Evolutionary conservation across 1,140 invertebrate species (phyloP).

Genomic region (Drosophila bocki): DNA sequence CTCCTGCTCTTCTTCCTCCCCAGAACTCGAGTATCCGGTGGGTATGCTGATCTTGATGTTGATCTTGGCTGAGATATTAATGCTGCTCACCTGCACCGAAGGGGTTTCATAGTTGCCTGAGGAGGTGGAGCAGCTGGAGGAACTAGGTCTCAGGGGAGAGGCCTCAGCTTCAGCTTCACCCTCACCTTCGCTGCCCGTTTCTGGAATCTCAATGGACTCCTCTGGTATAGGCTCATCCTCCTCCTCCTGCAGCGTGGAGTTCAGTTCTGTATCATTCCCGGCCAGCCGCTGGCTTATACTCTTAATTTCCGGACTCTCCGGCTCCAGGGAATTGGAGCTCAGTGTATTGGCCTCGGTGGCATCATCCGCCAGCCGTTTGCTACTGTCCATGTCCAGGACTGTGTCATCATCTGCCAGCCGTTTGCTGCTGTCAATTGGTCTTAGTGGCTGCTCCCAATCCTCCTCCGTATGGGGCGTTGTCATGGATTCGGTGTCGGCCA

Average conservation of each 20-base stretch:
- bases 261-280: constrained; percentile 31
- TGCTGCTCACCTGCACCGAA: constrained; percentile 65
- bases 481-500: constrained; percentile 80
- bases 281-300: constrained; percentile 42
- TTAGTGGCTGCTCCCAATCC: constrained; percentile 16
- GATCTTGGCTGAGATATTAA: constrained; percentile 82
- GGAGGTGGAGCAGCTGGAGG: background rate
- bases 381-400: constrained; percentile 32
- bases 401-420: constrained; percentile 43
- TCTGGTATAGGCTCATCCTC: constrained; percentile 37
- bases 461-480: constrained; percentile 26
- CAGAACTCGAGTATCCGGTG: constrained; percentile 45
- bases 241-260: constrained; percentile 27
- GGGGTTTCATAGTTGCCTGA: background rate
- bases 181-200: constrained; percentile 53
- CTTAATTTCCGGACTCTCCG: constrained; percentile 3
- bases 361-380: constrained; percentile 51
- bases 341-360: constrained; percentile 61
- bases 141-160: constrained; percentile 5
- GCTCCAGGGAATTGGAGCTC: constrained; percentile 25
- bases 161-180: too few relatives aligned
- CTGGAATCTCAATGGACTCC: constrained; percentile 69
- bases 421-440: constrained; percentile 34
- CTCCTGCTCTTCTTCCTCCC: constrained; percentile 20
- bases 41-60: constrained; percentile 80